Base-by-base conservation (phyloP, 2,797 vertebrate species). In the Pachyuromys duprasi region DNA sequence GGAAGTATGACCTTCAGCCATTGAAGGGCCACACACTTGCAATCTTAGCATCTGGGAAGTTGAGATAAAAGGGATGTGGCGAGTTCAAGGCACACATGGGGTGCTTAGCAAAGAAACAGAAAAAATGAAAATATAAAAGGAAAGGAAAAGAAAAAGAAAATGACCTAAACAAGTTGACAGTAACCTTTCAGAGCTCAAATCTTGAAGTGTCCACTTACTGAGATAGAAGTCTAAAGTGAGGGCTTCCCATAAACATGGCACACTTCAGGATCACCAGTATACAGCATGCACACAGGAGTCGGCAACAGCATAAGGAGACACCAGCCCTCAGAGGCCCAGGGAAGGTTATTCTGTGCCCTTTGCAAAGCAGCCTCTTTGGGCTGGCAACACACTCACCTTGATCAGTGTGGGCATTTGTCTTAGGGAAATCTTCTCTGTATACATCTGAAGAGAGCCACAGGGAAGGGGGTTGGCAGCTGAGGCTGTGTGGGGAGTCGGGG, bases 371-470 rank as follows among this genome's bases (percentile, higher is more conserved):
- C 91, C 95, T 97, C 95, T 79, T n/a, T 80, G 53, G 60, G 74
- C 36, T 81, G 14, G 33, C 39, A 28, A 42, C 42, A 28, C 17
- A 14, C 28, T 67, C 31, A 2, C 20, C 18, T n/a, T 84, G 8
- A 20, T 45, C 11, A 65, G 81, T 49, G 45, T 55, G 39, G 72
- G 24, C 65, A 55, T 84, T 74, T 65, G 24, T 74, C 36, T 4
- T 11, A 96, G 31, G 95, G 67, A 72, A 49, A 91, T 97, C 86
- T 20, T 63, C 80, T 81, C 60, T 91, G 53, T 22, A 67, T 5
- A 36, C 4, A 70, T 62, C 31, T 6, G 60, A 86, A 72, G 92
- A 62, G 18, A 72, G 84, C 13, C 62, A n/a, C 53, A 49, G 22
- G 94, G 96, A 95, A 86, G 63, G 39, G 83, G 53, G 4, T 57